Base-by-base conservation (phyloP, 2,888 invertebrate genomes). In the Epirrita christyi region DNA sequence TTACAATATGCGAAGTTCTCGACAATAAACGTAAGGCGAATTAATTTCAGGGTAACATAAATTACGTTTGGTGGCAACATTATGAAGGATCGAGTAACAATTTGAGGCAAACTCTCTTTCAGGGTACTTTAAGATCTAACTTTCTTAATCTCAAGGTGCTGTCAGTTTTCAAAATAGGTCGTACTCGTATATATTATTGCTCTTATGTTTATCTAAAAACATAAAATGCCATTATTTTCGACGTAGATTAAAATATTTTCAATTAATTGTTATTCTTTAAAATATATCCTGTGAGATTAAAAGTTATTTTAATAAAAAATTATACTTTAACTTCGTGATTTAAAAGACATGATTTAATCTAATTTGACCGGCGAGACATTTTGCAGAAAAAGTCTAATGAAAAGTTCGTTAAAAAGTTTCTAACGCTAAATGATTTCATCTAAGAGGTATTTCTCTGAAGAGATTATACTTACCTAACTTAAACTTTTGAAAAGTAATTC, bases 391-490 rank as follows among this genome's bases (percentile, higher is more conserved):
- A 42, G 27, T 40, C 40, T 15, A 40, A 40, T 15, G 40, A 42
- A 42, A 48, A 21, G 34, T 36, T 27, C 50, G 14, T 43, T 41
- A 29, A 47, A 52, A 57, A 50, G 38, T 55, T 52, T 46, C 32
- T 42, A 28, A 21, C 43, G 27, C n/a, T 1, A 29, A 40, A 14
- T 6, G 40, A 6, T 43, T 43, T 38, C 36, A 36, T 36, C n/a
- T 11, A 36, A 6, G 8, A 32, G 21, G 36, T 5, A 38, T 14
- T n/a, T 38, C 38, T 38, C 38, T 38, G 7, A 14, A 13, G 38
- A 38, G 14, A 14, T 38, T 14, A 14, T 14, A 38, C n/a, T 11
- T 4, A 36, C 11, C 11, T 36, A 0, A 36, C 11, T 38, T 14
- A 38, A 38, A 38, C 38, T 38, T 38, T 38, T 38, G 6, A 38